Base-by-base conservation (phyloP, 2,797 vertebrate genomes). In the Florisuga fusca region DNA sequence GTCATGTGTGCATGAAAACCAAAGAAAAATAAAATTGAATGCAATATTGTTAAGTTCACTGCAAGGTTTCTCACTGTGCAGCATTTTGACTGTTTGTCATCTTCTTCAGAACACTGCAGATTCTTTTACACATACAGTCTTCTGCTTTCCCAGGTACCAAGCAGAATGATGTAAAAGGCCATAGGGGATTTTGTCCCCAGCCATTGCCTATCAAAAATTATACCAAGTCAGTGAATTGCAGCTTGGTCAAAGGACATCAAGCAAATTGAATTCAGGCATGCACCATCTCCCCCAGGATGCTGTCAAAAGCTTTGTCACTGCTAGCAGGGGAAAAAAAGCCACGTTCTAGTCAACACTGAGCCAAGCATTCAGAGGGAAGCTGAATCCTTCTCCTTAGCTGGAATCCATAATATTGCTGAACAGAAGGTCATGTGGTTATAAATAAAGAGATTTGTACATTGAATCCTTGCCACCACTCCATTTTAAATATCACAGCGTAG, bases 1-100 rank as follows among this genome's bases (percentile, higher is more conserved):
- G 94, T 94, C 96, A 95, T 51, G 55, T 41, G 77, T 85, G 83
- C 83, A 78, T 29, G 74, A 95, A 96, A 95, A 89, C 79, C 58
- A 91, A 82, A 94, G 83, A 85, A 93, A 95, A 97, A 96, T 90
- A 93, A 96, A 95, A 96, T 36, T 7, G 69, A 95, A 96, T 33
- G 48, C 7, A 62, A 67, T 83, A 61, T 91, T 93, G 86, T 78
- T 89, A 63, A 71, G 87, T 95, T 96, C 75, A 91, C 90, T 21
- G 46, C 26, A 72, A 76, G 83, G 62, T 90, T 88, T 92, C 89
- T 83, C 80, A n/a, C 36, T 12, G 57, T 43, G 63, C 23, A 79
- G 80, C 18, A 27, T 76, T 92, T 88, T n/a, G 26, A 50, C 71
- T 27, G 54, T 51, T 90, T 80, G 91, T 91, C 73, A 51, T 71